Evolutionary conservation across 2,888 invertebrate genomes (phyloP).

Genomic region (Pristionchus fissidentatus): DNA sequence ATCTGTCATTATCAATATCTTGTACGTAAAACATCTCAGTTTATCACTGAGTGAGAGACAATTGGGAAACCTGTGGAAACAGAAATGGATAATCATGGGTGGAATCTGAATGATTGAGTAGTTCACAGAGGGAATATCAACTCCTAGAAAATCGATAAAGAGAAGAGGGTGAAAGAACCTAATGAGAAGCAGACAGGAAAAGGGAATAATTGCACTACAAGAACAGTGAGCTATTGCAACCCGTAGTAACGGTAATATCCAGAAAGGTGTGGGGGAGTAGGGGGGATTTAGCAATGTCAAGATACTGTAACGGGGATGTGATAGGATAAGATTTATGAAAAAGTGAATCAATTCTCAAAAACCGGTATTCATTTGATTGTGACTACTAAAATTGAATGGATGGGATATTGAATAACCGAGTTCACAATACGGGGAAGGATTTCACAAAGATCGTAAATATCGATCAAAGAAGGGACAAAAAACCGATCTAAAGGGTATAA

Average conservation of each 20-base stretch:
- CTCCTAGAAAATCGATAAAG: not conserved
- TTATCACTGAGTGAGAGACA: not conserved
- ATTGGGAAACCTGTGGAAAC: not conserved
- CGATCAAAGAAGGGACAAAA: not conserved
- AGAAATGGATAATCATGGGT: constrained; percentile 27
- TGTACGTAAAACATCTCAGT: not conserved
- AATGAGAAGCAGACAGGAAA: too few species aligned
- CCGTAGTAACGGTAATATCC: not conserved
- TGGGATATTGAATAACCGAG: constrained; percentile 38
- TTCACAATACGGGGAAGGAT: constrained; percentile 10
- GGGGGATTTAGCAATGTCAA: not conserved
- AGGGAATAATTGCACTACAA: constrained; percentile 30
- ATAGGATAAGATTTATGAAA: not conserved
- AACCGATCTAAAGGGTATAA: not conserved
- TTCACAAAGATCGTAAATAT: constrained; percentile 18
- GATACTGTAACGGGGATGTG: constrained; percentile 27
- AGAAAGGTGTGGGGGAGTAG: not conserved
- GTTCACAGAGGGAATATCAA: constrained; percentile 13
- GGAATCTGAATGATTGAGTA: not conserved
- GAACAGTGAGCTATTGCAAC: constrained; percentile 13
- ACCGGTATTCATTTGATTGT: constrained; percentile 14
- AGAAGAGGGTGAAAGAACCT: constrained; percentile 32
- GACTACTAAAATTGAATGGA: constrained; percentile 14
- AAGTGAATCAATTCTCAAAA: constrained; percentile 9
- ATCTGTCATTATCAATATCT: constrained; percentile 25